These are phyloP conservation scores for Lynx canadensis DNA, from an alignment of 2,113 vertebrate genomes.

Conservation along the genomic window DNA sequence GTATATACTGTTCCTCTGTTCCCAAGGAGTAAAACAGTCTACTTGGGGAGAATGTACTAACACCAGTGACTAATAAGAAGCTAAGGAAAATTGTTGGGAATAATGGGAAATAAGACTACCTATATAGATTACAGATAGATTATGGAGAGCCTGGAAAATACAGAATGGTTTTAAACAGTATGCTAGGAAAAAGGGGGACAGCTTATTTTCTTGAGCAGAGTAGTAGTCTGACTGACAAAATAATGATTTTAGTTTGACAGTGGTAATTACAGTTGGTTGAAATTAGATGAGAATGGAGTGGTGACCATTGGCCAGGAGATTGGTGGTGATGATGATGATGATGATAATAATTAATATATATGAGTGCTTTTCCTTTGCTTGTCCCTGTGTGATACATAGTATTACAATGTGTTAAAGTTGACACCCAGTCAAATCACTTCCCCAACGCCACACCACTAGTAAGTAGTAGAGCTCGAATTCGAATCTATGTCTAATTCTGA, in stretches of 20 bases:
- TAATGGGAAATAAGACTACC: background rate
- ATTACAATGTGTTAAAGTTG: background rate
- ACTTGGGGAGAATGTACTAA: background rate
- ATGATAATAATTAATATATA: background rate
- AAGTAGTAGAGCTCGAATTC: background rate
- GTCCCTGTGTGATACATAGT: background rate
- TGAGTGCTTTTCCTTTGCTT: background rate
- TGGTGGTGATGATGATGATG: background rate
- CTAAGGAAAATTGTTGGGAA: background rate
- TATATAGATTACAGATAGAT: background rate
- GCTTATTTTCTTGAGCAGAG: slow-evolving; percentile 12
- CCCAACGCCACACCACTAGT: background rate
- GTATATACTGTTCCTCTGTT: background rate
- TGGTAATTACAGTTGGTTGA: slow-evolving; percentile 8
- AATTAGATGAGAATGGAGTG: background rate
- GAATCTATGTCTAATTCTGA: background rate
- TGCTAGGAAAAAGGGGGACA: background rate
- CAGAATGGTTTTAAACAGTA: background rate
- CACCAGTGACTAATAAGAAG: background rate
- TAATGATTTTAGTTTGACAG: background rate
- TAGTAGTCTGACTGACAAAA: slow-evolving; percentile 11
- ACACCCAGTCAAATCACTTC: background rate
- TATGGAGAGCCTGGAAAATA: background rate
- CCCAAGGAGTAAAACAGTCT: background rate
- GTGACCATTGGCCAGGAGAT: background rate